Evolutionary conservation across 2,888 invertebrate species (phyloP), one percentile per base, ranked within the genome.

Genomic region (Linnaemya tessellans): DNA sequence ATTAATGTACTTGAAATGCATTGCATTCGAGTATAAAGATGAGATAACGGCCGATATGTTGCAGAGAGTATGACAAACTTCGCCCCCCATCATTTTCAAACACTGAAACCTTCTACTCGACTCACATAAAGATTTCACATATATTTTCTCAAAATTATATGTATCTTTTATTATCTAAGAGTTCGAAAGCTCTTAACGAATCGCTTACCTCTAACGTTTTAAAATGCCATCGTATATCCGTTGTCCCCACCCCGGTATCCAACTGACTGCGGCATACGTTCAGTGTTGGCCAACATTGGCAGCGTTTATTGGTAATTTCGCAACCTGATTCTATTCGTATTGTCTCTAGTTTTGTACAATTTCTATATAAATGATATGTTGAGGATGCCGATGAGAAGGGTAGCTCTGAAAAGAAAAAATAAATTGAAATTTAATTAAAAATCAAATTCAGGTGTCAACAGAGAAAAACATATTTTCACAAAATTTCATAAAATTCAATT

Each of bases 231-330:
- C 91, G 89, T 20, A 90, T 90, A 74, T 91, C 90, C 86, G 89
- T 89, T 81, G 90, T 88, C 68, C 84, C 79, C 60, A 84, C 81
- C 13, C 80, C 86, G 3, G 84, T 84, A 46, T 86, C 83, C 41
- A 81, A 84, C 77, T 91, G 90, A 84, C 89, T 91, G 78, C 89
- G 91, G 88, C 92, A 92, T 86, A 92, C 88, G 84, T 90, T 90
- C 89, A 92, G 89, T 84, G 89, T 89, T 74, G 92, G 92, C 93
- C 93, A 92, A 87, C 92, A 92, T 79, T 92, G 91, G 88, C 92
- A 92, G 71, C 90, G 91, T 87, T 92, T 92, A 87, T 92, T 92
- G 81, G 92, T 92, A 80, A 92, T 92, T 89, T 92, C 92, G 89
- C 92, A 92, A 85, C 92, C 92, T 74, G 92, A 90, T 81, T 92